Conservation (phyloP, 92 coral and sea anemone species). For the Porites divaricata region DNA sequence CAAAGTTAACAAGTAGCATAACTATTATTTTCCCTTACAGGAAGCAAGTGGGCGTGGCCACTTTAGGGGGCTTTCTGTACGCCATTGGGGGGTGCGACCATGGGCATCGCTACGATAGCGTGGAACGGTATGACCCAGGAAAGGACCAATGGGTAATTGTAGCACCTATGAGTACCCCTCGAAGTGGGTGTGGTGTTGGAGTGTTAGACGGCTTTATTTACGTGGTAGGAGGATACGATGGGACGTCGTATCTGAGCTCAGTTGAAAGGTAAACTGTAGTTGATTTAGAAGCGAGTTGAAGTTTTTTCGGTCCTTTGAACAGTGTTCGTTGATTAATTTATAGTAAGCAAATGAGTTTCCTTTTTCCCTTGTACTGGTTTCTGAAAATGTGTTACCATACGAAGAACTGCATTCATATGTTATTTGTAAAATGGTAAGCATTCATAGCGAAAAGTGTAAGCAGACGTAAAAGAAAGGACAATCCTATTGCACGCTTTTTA, state of each 20-base stretch:
- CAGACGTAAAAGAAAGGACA: too few species aligned
- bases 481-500: too few species aligned
- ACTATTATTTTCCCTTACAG: constrained; percentile 30
- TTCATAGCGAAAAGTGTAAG: too few species aligned
- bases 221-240: constrained; percentile 98
- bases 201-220: constrained; percentile 96
- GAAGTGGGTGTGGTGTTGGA: constrained; percentile 99
- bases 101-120: constrained; percentile 89
- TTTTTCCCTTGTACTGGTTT: too few species aligned
- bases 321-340: too few species aligned
- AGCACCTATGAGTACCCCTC: constrained; percentile 94
- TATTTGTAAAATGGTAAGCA: too few species aligned
- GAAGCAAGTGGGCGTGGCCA: constrained; percentile 97
- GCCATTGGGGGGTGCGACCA: constrained; percentile 99
- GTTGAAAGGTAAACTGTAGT: constrained; percentile 84
- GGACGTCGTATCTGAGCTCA: constrained; percentile 92
- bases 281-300: background rate
- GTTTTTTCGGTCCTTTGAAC: background rate
- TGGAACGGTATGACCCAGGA: constrained; percentile 91
- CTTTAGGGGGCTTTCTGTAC: constrained; percentile 88
- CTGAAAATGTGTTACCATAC: too few species aligned
- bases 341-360: too few species aligned
- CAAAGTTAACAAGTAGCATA: background rate
- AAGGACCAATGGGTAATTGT: constrained; percentile 93
- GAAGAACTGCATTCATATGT: too few species aligned